Evolutionary conservation across 2,797 vertebrate species (phyloP).

Genomic region (Gymnopithys bicolor): DNA sequence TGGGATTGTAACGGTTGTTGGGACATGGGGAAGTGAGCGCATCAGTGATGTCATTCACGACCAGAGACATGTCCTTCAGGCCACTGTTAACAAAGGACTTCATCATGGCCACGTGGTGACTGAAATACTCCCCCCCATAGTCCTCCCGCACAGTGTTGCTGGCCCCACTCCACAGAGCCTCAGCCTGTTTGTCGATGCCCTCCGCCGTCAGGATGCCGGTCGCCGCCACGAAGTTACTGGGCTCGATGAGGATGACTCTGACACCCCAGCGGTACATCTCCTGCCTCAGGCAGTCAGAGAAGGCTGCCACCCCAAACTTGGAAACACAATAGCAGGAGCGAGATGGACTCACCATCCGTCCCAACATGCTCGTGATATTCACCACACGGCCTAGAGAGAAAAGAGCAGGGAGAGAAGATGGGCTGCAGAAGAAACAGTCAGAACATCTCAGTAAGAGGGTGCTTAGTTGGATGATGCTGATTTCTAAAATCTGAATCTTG

Average conservation of each 20-base stretch:
- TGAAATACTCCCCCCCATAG: constrained; percentile 83
- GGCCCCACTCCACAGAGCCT: constrained; percentile 83
- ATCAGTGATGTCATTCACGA: constrained; percentile 82
- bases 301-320: constrained; percentile 86
- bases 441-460: not conserved
- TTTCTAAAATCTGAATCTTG: not conserved
- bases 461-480: not conserved
- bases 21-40: constrained; percentile 81
- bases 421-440: not conserved
- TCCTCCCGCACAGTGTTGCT: constrained; percentile 76
- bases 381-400: constrained; percentile 84
- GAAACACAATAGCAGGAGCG: constrained; percentile 87
- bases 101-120: constrained; percentile 77
- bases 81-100: constrained; percentile 83
- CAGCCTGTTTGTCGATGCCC: constrained; percentile 73
- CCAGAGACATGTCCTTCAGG: constrained; percentile 74
- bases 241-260: constrained; percentile 84
- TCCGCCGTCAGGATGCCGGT: constrained; percentile 83
- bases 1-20: constrained; percentile 83
- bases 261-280: constrained; percentile 91
- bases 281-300: constrained; percentile 89
- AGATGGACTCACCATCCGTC: constrained; percentile 80
- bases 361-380: constrained; percentile 86
- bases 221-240: constrained; percentile 86
- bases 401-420: not conserved